These are phyloP conservation scores for Alaudala cheleensis DNA, from an alignment of 2,113 vertebrate genomes.

Conservation along the genomic window DNA sequence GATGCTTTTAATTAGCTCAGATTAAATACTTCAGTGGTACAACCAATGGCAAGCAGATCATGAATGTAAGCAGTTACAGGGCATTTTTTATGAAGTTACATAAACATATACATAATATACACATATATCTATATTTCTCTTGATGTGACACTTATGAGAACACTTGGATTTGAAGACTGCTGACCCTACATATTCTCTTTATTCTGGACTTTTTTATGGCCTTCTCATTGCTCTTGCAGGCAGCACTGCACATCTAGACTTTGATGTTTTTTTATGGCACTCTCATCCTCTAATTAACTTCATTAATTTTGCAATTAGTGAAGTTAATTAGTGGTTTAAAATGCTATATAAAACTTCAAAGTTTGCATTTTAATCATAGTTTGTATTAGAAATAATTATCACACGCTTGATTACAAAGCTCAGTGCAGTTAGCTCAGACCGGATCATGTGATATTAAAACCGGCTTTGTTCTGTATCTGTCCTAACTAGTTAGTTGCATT, in stretches of 20 bases:
- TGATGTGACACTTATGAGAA: not conserved
- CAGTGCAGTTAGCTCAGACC: conserved; percentile 40
- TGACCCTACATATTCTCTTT: conserved; percentile 11
- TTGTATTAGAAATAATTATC: conserved; percentile 70
- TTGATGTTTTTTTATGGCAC: conserved; percentile 71
- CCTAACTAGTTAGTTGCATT: not conserved
- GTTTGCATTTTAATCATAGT: conserved; percentile 73
- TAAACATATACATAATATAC: not conserved
- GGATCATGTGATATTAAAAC: not conserved
- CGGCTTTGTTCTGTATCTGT: conserved; percentile 27
- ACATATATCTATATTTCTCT: not conserved
- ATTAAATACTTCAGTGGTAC: not conserved
- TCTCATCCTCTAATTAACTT: conserved; percentile 75
- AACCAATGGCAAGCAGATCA: not conserved
- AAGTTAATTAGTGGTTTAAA: conserved; percentile 74
- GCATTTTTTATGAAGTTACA: conserved; percentile 17
- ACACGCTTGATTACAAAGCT: conserved; percentile 53
- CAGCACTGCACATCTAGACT: conserved; percentile 58
- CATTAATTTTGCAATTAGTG: conserved; percentile 68
- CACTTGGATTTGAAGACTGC: not conserved
- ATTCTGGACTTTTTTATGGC: conserved; percentile 3
- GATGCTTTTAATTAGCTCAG: conserved; percentile 35
- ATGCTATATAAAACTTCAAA: conserved; percentile 76
- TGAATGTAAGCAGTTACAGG: not conserved
- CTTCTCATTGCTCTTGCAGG: conserved; percentile 41